Evolutionary conservation across 2,888 invertebrate species (phyloP).

Genomic region (Chaetogeoica ovagalla): DNA sequence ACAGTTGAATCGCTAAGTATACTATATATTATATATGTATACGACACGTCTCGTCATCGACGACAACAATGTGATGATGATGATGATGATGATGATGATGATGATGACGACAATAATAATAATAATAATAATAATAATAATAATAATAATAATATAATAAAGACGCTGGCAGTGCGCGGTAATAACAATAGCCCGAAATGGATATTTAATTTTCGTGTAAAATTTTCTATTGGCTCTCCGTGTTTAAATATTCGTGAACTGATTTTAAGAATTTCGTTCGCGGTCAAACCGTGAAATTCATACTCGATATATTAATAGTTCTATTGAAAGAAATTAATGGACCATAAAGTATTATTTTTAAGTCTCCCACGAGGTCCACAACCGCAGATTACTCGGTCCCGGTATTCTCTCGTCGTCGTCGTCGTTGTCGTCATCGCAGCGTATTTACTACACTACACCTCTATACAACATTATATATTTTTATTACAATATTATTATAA

Average conservation of each 20-base stretch:
- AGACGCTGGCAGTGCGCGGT: no score
- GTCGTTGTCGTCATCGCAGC: no score
- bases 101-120: background rate
- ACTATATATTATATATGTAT: no score
- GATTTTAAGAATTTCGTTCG: slow-evolving; percentile 5
- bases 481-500: no score
- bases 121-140: background rate
- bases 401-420: background rate
- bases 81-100: no score
- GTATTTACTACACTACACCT: no score
- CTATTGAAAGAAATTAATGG: slow-evolving; percentile 51
- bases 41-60: no score
- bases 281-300: slow-evolving; percentile 42
- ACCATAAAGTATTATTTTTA: slow-evolving; percentile 50
- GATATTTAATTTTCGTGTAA: slow-evolving; percentile 36
- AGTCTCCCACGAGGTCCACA: slow-evolving; percentile 53
- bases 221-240: background rate
- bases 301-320: slow-evolving; percentile 31
- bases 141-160: background rate
- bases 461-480: no score
- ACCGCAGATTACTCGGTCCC: slow-evolving; percentile 30
- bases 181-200: slow-evolving; percentile 8
- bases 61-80: no score
- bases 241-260: slow-evolving; percentile 36
- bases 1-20: no score